Evolutionary conservation across 2,113 vertebrate species (phyloP), one percentile per base, ranked within the genome.

Genomic region (Hippocampus zosterae): DNA sequence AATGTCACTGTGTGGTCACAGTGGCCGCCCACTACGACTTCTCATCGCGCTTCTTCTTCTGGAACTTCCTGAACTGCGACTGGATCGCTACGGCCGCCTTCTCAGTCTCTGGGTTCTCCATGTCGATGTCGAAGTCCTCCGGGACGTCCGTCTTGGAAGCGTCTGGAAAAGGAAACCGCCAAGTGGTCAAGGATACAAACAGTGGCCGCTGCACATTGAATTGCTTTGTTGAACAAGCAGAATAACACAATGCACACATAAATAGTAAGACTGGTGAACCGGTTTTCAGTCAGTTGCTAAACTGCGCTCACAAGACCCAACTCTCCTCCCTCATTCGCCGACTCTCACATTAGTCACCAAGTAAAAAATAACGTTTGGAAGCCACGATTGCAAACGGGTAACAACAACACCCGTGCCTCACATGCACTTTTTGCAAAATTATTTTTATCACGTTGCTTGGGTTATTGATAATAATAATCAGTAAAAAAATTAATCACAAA

Each of bases 31-130:
- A 91, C 93, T 98, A 98, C 80, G 95, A 96, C 90, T 98, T 96
- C 60, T 85, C 90, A 75, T 40, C 93, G 67, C 63, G 92, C 88
- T 98, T 98, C 91, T 99, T 98, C 95, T 99, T 99, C 92, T 98
- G 96, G 93, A 98, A 98, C 93, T 98, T 98, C 90, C 97, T 98
- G 94, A 99, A 98, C 92, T 98, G 97, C 48, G 95, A 98, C 88
- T 99, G 97, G 90, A 99, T 99, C 74, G 97, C 95, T 80, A 98
- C 95, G 0, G 97, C 97, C 0, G 97, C 97, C 72, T 95, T 94
- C 85, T 96, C 96, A 75, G 97, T 99, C 90, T 99, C 97, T 11
- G 96, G 95, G 2, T 95, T 94, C 0, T 93, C 94, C 96, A 99
- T 95, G 92, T 99, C 96, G n/a, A 99, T 99, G 91, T 99, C 97